Conservation (phyloP, 2,797 vertebrate genomes). For the Sardinella longiceps region DNA sequence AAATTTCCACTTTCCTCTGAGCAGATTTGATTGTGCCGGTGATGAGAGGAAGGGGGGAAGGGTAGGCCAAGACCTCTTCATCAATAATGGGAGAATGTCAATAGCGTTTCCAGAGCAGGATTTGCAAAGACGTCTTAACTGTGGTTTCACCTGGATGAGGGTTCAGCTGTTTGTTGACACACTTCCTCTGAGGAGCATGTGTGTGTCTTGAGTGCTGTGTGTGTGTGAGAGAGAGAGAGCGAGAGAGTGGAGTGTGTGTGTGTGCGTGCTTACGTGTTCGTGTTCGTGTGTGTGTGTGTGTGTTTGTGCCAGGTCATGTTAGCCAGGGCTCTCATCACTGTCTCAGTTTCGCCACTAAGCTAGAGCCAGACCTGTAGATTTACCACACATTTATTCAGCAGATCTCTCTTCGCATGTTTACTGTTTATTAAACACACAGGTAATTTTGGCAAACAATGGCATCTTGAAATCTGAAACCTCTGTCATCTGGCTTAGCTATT, state of each 20-base stretch:
- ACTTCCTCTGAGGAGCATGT: slow-evolving; percentile 25
- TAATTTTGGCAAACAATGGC: too few species aligned
- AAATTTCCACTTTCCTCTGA: slow-evolving; percentile 63
- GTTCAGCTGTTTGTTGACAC: slow-evolving; percentile 15
- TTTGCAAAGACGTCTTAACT: neutral
- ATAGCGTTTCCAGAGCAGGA: slow-evolving; percentile 34
- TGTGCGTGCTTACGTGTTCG: too few species aligned
- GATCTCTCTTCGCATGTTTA: neutral
- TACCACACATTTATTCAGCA: neutral
- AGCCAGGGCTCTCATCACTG: neutral
- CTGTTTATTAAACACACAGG: neutral
- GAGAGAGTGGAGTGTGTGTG: neutral
- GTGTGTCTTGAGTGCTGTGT: too few species aligned
- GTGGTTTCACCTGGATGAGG: slow-evolving; percentile 9
- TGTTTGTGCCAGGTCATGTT: neutral
- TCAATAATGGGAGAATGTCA: slow-evolving; percentile 57
- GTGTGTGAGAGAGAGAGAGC: neutral
- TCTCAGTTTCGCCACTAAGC: neutral
- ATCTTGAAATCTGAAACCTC: neutral
- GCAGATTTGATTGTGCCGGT: slow-evolving; percentile 17
- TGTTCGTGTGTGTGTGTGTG: slow-evolving; percentile 1
- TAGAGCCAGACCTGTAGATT: neutral
- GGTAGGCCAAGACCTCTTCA: slow-evolving; percentile 55
- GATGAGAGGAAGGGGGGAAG: slow-evolving; percentile 28
- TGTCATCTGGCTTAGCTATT: neutral